phyloP scores from a whole-genome alignment of 2,797 vertebrate genomes.

The Bovichtus variegatus region DNA sequence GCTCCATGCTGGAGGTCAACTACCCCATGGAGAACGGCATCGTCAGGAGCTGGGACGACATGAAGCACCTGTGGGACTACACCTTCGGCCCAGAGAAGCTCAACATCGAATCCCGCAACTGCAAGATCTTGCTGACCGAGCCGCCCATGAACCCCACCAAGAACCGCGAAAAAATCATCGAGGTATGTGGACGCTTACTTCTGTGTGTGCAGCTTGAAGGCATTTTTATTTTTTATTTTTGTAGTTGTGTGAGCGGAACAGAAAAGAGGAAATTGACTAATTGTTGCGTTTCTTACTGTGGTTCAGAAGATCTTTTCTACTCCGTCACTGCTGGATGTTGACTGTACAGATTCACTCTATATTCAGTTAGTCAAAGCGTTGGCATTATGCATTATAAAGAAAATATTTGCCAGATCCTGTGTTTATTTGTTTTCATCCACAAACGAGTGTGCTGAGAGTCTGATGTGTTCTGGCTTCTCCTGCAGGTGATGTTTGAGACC shows the following conservation, averaged over 20 bases:
- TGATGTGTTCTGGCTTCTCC: neutral
- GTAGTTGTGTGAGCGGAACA: neutral
- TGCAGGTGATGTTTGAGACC: slow-evolving; percentile 89
- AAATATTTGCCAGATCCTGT: neutral
- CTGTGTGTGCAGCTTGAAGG: neutral
- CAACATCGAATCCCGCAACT: slow-evolving; percentile 85
- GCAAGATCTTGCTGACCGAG: slow-evolving; percentile 89
- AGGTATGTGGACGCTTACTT: slow-evolving; percentile 44
- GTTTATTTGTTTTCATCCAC: neutral
- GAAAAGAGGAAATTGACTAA: neutral
- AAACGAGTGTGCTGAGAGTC: too few species aligned
- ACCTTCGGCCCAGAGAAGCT: slow-evolving; percentile 89
- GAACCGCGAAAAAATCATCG: slow-evolving; percentile 89
- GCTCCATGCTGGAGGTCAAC: slow-evolving; percentile 89
- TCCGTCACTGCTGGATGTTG: neutral
- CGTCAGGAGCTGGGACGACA: slow-evolving; percentile 90
- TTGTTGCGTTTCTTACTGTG: neutral
- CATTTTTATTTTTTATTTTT: too few species aligned
- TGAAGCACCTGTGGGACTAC: slow-evolving; percentile 90
- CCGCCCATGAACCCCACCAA: slow-evolving; percentile 90
- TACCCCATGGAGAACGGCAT: slow-evolving; percentile 92
- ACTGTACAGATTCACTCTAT: neutral
- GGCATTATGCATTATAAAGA: neutral
- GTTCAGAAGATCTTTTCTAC: neutral
- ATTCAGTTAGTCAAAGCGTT: neutral